These are phyloP conservation scores for Pantherophis alleghaniensis DNA, from an alignment of 2,797 vertebrate species.

Conservation along the genomic window DNA sequence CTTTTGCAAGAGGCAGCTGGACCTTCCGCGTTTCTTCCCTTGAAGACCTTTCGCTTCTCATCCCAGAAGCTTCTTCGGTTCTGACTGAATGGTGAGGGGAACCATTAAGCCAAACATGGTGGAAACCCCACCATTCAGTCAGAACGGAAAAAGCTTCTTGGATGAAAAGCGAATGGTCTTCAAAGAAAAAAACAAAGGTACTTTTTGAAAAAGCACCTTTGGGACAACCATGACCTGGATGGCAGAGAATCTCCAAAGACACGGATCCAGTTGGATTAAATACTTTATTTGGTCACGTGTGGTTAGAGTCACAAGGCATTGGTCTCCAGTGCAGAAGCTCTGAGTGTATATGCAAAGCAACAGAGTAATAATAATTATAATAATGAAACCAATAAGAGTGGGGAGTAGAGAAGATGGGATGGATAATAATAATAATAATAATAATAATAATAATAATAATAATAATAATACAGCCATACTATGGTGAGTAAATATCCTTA, in stretches of 20 bases:
- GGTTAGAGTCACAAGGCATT: neutral
- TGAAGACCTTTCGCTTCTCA: neutral
- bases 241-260: neutral
- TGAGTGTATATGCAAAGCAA: neutral
- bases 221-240: neutral
- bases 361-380: neutral
- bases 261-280: rapidly evolving
- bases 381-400: too few relatives aligned
- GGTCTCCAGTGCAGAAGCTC: neutral
- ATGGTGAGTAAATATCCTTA: too few relatives aligned
- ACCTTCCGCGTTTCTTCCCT: too few relatives aligned
- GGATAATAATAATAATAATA: too few relatives aligned
- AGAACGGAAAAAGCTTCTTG: neutral
- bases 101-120: neutral
- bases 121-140: neutral
- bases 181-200: neutral
- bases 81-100: neutral
- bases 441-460: too few relatives aligned
- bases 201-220: neutral
- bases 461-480: too few relatives aligned
- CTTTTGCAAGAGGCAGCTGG: too few relatives aligned
- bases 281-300: neutral
- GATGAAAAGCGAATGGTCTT: neutral
- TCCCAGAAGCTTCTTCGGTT: neutral
- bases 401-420: too few relatives aligned